Conservation (phyloP, 2,797 vertebrate species). For the Thripadectes ignobilis region DNA sequence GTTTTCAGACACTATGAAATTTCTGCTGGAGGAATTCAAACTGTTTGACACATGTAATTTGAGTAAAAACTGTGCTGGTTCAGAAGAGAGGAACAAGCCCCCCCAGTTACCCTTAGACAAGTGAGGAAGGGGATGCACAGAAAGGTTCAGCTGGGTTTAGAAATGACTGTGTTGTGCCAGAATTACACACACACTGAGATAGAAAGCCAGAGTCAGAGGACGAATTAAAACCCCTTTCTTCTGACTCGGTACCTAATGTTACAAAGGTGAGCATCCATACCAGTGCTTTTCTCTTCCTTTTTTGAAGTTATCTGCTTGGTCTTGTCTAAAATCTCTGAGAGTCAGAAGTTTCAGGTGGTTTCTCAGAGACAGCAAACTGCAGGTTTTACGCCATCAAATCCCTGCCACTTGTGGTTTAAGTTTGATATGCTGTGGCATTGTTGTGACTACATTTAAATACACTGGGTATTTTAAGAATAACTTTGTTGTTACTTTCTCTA, state of each 20-base stretch:
- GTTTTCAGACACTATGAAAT: not conserved
- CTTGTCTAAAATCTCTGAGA: not conserved
- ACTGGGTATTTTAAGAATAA: no score
- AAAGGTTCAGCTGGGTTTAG: not conserved
- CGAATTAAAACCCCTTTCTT: not conserved
- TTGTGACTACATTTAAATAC: no score
- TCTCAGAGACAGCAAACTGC: not conserved
- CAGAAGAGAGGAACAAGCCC: not conserved
- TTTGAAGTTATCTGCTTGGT: not conserved
- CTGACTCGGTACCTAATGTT: not conserved
- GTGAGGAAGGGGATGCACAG: not conserved
- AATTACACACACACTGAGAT: not conserved
- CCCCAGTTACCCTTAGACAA: not conserved
- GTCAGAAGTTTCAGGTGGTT: not conserved
- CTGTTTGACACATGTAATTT: not conserved
- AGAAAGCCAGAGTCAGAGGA: not conserved
- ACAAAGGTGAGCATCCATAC: not conserved
- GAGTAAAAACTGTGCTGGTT: not conserved
- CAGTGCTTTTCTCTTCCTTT: not conserved
- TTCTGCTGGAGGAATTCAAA: not conserved
- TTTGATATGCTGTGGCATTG: fast-evolving
- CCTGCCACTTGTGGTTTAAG: not conserved
- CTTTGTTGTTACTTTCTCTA: not conserved
- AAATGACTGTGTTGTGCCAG: not conserved
- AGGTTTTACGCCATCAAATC: not conserved